Evolutionary conservation across 2,797 vertebrate species (phyloP).

Genomic region (Oryzias dopingdopingensis): DNA sequence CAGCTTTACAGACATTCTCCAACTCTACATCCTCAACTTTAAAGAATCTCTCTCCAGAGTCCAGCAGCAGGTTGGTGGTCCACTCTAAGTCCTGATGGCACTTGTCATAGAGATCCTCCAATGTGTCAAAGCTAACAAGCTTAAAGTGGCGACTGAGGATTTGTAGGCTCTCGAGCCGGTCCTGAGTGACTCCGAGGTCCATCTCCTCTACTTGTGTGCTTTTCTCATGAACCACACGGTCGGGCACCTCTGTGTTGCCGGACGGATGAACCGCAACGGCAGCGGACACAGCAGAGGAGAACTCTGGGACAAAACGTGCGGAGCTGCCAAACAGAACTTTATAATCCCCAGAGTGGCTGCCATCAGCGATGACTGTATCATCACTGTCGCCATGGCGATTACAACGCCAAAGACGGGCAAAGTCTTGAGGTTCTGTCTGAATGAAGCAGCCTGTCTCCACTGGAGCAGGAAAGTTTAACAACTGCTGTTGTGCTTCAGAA

Average conservation of each 20-base stretch:
- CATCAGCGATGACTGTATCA: background rate
- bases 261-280: constrained; percentile 50
- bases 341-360: constrained; percentile 48
- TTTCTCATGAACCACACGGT: constrained; percentile 87
- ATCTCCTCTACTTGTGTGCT: constrained; percentile 90
- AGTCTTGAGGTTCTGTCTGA: constrained; percentile 91
- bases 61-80: constrained; percentile 91
- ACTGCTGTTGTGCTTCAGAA: constrained; percentile 11
- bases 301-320: constrained; percentile 80
- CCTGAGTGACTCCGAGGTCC: constrained; percentile 78
- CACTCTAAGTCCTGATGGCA: constrained; percentile 94
- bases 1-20: background rate
- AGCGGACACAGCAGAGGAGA: constrained; percentile 25
- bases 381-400: constrained; percentile 61
- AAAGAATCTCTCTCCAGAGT: constrained; percentile 89
- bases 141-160: constrained; percentile 89
- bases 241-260: constrained; percentile 79
- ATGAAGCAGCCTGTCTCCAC: constrained; percentile 27
- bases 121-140: constrained; percentile 85
- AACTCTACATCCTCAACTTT: constrained; percentile 74
- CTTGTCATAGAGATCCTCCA: constrained; percentile 94
- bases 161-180: constrained; percentile 83
- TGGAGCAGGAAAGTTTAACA: background rate
- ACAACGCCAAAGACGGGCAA: constrained; percentile 89
- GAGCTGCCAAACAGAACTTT: constrained; percentile 75